phyloP scores from a whole-genome alignment of 1,140 invertebrate species.

The Gonioctena quinquepunctata region DNA sequence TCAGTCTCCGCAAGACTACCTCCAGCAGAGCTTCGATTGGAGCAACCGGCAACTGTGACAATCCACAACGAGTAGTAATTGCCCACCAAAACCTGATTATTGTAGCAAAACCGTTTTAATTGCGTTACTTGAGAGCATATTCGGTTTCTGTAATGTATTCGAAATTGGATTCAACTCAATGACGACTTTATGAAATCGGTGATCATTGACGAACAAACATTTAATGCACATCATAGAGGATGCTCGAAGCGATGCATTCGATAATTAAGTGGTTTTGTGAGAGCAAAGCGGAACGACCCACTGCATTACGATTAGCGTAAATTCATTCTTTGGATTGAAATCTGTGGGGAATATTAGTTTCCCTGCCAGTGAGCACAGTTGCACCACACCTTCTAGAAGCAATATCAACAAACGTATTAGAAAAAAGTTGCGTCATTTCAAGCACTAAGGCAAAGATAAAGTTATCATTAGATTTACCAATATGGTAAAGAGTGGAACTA shows the following conservation, averaged over 20 bases:
- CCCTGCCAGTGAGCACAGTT: too few species aligned
- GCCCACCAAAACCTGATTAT: slow-evolving; percentile 8
- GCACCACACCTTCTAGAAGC: too few species aligned
- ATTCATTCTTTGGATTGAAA: too few species aligned
- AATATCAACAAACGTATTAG: too few species aligned
- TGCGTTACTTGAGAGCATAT: slow-evolving; percentile 9
- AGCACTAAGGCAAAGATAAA: too few species aligned
- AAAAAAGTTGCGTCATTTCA: too few species aligned
- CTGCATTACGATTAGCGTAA: too few species aligned
- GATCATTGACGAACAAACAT: background rate
- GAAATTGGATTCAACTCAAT: slow-evolving; percentile 8
- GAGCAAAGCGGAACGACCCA: background rate
- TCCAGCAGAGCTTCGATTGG: background rate
- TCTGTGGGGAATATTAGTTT: too few species aligned
- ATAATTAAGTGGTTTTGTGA: slow-evolving; percentile 3
- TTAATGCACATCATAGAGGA: background rate
- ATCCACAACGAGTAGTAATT: slow-evolving; percentile 7
- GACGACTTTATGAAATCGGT: slow-evolving; percentile 13
- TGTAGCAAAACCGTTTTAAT: slow-evolving; percentile 10
- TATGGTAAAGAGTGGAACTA: too few species aligned
- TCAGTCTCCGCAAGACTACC: background rate
- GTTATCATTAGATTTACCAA: too few species aligned
- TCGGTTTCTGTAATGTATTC: slow-evolving; percentile 9
- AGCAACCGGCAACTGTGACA: background rate
- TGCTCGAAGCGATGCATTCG: background rate